These are phyloP conservation scores for Macroramphosus scolopax DNA, from an alignment of 2,797 vertebrate genomes.

Conservation along the genomic window DNA sequence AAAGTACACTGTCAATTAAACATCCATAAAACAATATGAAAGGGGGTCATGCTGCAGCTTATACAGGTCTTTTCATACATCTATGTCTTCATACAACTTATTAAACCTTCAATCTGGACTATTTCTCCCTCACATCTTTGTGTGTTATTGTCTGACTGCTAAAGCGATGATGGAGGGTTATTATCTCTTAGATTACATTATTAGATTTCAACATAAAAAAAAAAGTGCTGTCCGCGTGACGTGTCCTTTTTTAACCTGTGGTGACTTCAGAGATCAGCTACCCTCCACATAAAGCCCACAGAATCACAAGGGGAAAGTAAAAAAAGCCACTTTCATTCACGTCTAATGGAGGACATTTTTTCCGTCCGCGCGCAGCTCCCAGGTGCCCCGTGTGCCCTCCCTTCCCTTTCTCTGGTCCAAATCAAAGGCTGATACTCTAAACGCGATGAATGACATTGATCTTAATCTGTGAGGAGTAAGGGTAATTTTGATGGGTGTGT, in stretches of 20 bases:
- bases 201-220: no score
- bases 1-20: no score
- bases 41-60: no score
- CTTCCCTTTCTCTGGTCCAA: constrained; percentile 74
- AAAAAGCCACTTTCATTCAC: constrained; percentile 48
- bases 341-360: constrained; percentile 54
- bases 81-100: no score
- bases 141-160: no score
- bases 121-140: no score
- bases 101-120: no score
- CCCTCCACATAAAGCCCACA: constrained; percentile 16
- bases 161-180: no score
- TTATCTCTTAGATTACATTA: no score
- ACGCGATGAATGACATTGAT: constrained; percentile 78
- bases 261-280: constrained; percentile 34
- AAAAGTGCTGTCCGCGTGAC: no score
- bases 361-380: constrained; percentile 71
- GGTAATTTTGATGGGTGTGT: constrained; percentile 72
- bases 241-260: constrained; percentile 11
- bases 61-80: no score
- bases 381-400: constrained; percentile 68
- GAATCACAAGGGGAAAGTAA: constrained; percentile 38
- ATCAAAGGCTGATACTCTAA: constrained; percentile 80
- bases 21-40: no score
- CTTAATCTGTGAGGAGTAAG: constrained; percentile 73